These are phyloP conservation scores for Priocnemis perturbator DNA, from an alignment of 2,888 invertebrate species.

Conservation along the genomic window DNA sequence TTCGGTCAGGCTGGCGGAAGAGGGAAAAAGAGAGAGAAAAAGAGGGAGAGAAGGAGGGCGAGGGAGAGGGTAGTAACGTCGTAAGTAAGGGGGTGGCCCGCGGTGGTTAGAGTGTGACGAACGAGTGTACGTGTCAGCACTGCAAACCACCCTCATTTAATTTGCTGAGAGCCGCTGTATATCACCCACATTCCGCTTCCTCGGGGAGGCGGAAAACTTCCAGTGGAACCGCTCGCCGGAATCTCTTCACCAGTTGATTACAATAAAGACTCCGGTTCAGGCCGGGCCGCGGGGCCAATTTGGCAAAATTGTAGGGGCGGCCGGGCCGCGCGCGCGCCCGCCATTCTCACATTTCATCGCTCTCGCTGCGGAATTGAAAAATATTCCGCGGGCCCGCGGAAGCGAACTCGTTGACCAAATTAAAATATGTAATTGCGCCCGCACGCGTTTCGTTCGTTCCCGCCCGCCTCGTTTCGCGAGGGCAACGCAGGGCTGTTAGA, in stretches of 20 bases:
- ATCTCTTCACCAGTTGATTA: conserved; percentile 23
- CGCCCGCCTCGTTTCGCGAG: background rate
- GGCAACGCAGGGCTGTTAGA: background rate
- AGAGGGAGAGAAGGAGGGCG: no score
- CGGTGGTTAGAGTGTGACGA: conserved; percentile 58
- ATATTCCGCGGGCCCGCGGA: background rate
- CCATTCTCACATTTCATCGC: background rate
- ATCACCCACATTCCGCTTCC: conserved; percentile 47
- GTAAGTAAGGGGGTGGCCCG: conserved; percentile 43
- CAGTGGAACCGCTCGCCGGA: background rate
- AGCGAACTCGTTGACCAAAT: no score
- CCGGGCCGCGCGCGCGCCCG: background rate
- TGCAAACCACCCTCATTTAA: conserved; percentile 64
- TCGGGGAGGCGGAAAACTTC: conserved; percentile 1
- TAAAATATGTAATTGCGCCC: no score
- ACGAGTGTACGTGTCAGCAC: conserved; percentile 64
- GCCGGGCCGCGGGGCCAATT: conserved; percentile 17
- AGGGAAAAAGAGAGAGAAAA: background rate
- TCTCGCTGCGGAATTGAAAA: conserved; percentile 10
- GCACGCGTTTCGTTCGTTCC: no score
- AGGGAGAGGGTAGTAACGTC: background rate
- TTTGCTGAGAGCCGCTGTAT: conserved; percentile 62
- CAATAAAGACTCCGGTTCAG: conserved; percentile 13
- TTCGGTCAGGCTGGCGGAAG: background rate
- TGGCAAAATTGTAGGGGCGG: conserved; percentile 14